These are phyloP conservation scores for Ectropis crepuscularia DNA, from an alignment of 2,888 invertebrate genomes.

Conservation along the genomic window DNA sequence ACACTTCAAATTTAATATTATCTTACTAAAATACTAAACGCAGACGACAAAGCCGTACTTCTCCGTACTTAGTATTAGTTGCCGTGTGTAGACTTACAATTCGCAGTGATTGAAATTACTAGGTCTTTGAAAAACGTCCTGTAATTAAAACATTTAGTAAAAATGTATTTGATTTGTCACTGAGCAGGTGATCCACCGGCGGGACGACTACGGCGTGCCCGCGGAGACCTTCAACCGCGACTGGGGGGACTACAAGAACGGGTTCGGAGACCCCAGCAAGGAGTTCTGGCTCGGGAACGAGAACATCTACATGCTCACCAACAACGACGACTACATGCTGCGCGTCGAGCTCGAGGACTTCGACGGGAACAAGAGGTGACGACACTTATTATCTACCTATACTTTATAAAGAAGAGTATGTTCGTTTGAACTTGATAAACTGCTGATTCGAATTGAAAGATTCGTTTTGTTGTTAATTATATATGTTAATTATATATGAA, in stretches of 20 bases:
- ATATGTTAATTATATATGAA: too few species aligned
- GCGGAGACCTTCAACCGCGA: constrained; percentile 96
- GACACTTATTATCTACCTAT: neutral
- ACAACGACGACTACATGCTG: constrained; percentile 95
- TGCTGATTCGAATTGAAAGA: too few species aligned
- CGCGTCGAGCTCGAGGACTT: constrained; percentile 96
- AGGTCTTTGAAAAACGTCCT: neutral
- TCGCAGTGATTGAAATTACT: too few species aligned
- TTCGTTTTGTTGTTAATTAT: too few species aligned
- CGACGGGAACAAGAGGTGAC: constrained; percentile 94
- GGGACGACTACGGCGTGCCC: constrained; percentile 94
- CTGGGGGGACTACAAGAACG: constrained; percentile 97
- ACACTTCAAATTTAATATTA: too few species aligned
- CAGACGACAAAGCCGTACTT: too few species aligned
- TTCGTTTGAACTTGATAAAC: neutral
- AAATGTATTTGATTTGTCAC: too few species aligned
- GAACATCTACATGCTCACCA: constrained; percentile 96
- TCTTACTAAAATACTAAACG: too few species aligned
- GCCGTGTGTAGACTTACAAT: too few species aligned
- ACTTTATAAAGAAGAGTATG: neutral
- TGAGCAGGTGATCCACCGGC: constrained; percentile 92
- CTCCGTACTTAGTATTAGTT: too few species aligned
- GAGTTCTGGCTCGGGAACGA: constrained; percentile 98
- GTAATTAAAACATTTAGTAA: too few species aligned
- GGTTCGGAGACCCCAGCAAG: constrained; percentile 94